phyloP scores from a whole-genome alignment of 2,797 vertebrate genomes.

The Apodemus agrarius region DNA sequence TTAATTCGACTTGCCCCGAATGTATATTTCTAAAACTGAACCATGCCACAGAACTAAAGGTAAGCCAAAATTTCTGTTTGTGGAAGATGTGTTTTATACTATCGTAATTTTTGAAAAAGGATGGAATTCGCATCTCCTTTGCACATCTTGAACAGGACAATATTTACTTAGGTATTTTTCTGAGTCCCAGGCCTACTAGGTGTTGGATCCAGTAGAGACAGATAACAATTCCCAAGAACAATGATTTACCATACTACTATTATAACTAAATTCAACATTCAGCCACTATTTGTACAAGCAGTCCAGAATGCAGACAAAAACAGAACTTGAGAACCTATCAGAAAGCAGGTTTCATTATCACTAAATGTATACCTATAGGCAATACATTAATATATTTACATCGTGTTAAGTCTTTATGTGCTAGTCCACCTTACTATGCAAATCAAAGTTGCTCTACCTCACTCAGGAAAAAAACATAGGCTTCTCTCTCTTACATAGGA shows the following conservation, averaged over 20 bases:
- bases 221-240: slow-evolving; percentile 57
- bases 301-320: not conserved
- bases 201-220: slow-evolving; percentile 68
- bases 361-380: not conserved
- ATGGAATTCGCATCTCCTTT: slow-evolving; percentile 16
- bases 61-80: not conserved
- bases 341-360: not conserved
- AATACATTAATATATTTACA: not conserved
- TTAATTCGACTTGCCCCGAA: slow-evolving; percentile 28
- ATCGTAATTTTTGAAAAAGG: slow-evolving; percentile 52
- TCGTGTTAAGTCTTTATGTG: not conserved
- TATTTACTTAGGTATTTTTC: slow-evolving; percentile 48
- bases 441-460: not conserved
- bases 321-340: slow-evolving; percentile 39
- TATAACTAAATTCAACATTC: slow-evolving; percentile 63
- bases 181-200: slow-evolving; percentile 36
- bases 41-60: not conserved
- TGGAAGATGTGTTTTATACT: not conserved
- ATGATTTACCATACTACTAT: slow-evolving; percentile 60
- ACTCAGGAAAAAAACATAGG: too few species aligned
- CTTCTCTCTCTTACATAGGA: not conserved
- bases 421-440: not conserved
- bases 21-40: slow-evolving; percentile 8
- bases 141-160: slow-evolving; percentile 43
- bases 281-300: not conserved